phyloP scores from a whole-genome alignment of 2,888 invertebrate genomes.

The Apeira syringaria region DNA sequence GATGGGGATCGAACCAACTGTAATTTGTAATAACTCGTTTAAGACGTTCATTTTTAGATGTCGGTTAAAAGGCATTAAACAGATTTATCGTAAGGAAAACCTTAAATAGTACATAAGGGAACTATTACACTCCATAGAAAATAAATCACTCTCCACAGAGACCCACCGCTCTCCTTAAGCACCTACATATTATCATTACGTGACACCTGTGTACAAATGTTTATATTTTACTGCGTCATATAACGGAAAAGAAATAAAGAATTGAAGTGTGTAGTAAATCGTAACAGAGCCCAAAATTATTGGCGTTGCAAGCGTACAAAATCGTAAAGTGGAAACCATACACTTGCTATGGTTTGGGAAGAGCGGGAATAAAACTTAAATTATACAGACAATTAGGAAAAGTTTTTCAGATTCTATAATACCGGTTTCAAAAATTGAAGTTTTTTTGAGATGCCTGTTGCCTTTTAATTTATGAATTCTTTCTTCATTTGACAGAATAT shows the following conservation, averaged over 20 bases:
- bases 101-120: conserved; percentile 6
- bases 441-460: too few relatives aligned
- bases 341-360: too few relatives aligned
- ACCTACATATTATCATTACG: conserved; percentile 21
- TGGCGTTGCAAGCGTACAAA: conserved; percentile 19
- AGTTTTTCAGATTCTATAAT: too few relatives aligned
- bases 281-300: conserved; percentile 12
- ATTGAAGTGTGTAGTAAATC: conserved; percentile 19
- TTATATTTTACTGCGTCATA: conserved; percentile 19
- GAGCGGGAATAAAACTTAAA: too few relatives aligned
- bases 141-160: conserved; percentile 17
- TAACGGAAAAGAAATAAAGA: conserved; percentile 19
- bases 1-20: too few relatives aligned
- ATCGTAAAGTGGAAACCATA: conserved; percentile 22
- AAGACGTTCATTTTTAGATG: too few relatives aligned
- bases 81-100: neutral
- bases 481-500: too few relatives aligned
- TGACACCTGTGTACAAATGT: conserved; percentile 15
- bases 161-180: conserved; percentile 6
- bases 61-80: too few relatives aligned
- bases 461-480: too few relatives aligned
- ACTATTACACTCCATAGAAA: conserved; percentile 5
- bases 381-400: too few relatives aligned
- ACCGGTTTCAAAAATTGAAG: too few relatives aligned
- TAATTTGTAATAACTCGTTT: too few relatives aligned